Evolutionary conservation across 2,888 invertebrate genomes (phyloP).

Genomic region (Mythimna vitellina): DNA sequence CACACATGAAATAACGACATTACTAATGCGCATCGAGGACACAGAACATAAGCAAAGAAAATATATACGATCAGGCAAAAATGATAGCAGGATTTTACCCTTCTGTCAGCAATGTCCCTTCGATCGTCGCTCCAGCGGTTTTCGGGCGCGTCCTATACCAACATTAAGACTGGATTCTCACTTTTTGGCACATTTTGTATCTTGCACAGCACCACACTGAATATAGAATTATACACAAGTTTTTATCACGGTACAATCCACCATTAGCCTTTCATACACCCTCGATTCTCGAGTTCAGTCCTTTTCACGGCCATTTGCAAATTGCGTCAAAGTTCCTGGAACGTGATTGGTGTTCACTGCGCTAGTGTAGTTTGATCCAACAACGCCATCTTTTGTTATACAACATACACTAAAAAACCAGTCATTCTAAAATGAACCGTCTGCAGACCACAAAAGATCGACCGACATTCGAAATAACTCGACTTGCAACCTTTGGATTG

Average conservation of each 20-base stretch:
- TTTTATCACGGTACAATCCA: slow-evolving; percentile 86
- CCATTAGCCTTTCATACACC: slow-evolving; percentile 88
- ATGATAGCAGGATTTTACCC: slow-evolving; percentile 86
- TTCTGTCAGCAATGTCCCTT: slow-evolving; percentile 87
- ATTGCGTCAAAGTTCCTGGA: slow-evolving; percentile 89
- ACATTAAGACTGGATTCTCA: slow-evolving; percentile 89
- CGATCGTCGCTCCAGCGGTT: slow-evolving; percentile 86
- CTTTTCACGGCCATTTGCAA: slow-evolving; percentile 91
- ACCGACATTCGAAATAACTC: slow-evolving; percentile 36
- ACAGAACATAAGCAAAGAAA: slow-evolving; percentile 63
- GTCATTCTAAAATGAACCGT: slow-evolving; percentile 68
- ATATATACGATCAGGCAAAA: slow-evolving; percentile 70
- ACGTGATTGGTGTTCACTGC: slow-evolving; percentile 86
- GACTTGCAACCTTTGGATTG: slow-evolving; percentile 72
- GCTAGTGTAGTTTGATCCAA: slow-evolving; percentile 79
- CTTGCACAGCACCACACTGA: slow-evolving; percentile 86
- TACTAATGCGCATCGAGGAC: slow-evolving; percentile 52
- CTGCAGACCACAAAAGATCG: background rate
- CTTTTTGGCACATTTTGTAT: slow-evolving; percentile 90
- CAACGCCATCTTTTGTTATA: slow-evolving; percentile 76
- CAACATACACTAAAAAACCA: slow-evolving; percentile 68
- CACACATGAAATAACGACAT: slow-evolving; percentile 28
- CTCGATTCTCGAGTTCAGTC: slow-evolving; percentile 88
- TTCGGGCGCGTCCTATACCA: slow-evolving; percentile 86
- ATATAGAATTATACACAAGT: slow-evolving; percentile 82